phyloP scores from a whole-genome alignment of 2,888 invertebrate species.

The Leucophora obtusa region DNA sequence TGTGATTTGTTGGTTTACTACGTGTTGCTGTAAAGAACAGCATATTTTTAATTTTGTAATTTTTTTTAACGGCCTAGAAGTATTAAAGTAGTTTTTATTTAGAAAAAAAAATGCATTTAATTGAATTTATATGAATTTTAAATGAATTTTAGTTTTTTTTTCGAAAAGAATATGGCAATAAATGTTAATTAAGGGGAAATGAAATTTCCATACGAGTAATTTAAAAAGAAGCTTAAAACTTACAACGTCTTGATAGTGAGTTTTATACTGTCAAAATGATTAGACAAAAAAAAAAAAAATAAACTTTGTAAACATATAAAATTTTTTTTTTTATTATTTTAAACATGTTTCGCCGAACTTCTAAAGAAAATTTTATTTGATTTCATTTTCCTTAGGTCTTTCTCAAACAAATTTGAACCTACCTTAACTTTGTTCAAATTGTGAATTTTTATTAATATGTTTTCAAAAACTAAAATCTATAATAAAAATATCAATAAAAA shows the following conservation, averaged over 20 bases:
- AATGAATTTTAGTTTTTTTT: background rate
- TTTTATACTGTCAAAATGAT: no score
- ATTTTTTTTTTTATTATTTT: no score
- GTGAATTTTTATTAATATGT: background rate
- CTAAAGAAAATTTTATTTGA: no score
- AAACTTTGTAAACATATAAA: no score
- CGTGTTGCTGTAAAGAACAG: conserved; percentile 11
- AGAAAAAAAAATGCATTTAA: background rate
- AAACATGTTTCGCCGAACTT: no score
- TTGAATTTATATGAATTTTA: conserved; percentile 3
- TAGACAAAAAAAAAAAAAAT: no score
- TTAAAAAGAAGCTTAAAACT: no score
- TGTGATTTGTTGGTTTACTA: conserved; percentile 27
- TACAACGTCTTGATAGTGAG: no score
- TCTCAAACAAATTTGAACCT: background rate
- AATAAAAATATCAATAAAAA: conserved; percentile 18
- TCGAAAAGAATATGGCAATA: no score
- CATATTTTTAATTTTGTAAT: background rate
- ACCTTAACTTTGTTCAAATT: background rate
- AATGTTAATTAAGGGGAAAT: no score
- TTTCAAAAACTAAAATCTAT: background rate
- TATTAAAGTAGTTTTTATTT: background rate
- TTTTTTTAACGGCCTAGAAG: conserved; percentile 5
- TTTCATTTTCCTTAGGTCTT: no score
- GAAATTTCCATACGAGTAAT: no score